Evolutionary conservation across 2,113 vertebrate genomes (phyloP), one percentile per base, ranked within the genome.

Genomic region (Perognathus longimembris): DNA sequence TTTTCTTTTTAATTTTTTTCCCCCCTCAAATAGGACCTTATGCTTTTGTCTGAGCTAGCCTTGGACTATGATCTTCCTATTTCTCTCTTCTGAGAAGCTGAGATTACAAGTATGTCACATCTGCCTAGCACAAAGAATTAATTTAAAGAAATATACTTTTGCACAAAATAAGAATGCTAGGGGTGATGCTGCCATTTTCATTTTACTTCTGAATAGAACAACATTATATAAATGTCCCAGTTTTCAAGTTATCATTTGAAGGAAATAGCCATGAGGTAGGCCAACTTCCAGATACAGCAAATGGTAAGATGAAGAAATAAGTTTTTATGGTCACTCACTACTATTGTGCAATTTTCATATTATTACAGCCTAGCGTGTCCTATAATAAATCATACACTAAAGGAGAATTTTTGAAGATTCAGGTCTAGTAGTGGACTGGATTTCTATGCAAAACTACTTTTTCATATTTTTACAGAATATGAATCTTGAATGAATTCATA

Each of bases 81-180:
- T 21, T 59, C 57, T 59, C 7, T 15, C 57, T 59, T 21, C 57
- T 59, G 14, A 59, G 57, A 18, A 21, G 20, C 59, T 61, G 59
- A 26, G 59, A 61, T 24, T 61, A 59, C 57, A 59, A 22, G 21
- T 20, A 26, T 61, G 22, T 26, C 20, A 8, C 59, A 61, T 26
- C 59, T 24, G 8, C 20, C 59, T 22, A 24, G 24, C 82, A 66
- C 24, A 84, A 57, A n/a, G 7, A 32, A 59, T 69, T 88, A 26
- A 80, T n/a, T 64, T 81, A 70, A 82, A 88, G 26, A 78, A 88
- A 66, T 40, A 85, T 71, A 66, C 24, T 70, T 90, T n/a, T 70
- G n/a, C 67, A 85, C 22, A 83, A 71, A 45, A 73, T 78, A 85
- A 89, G 6, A 76, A 63, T 7, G 14, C 6, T 20, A 34, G 18